Conservation (phyloP, 2,113 vertebrate species). For the Vidua chalybeata region DNA sequence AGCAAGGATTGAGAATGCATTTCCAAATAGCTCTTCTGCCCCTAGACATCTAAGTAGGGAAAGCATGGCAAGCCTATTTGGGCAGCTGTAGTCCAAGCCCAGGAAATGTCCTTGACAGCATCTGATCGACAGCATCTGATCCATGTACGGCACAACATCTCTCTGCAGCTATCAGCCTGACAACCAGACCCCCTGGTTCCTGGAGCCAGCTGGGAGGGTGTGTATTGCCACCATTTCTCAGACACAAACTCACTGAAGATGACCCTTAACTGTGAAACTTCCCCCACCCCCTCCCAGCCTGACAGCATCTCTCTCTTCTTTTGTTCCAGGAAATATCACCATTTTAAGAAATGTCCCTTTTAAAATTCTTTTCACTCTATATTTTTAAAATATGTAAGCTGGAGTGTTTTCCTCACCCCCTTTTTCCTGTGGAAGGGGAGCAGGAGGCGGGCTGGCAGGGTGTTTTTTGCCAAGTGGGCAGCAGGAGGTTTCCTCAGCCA, state of each 20-base stretch:
- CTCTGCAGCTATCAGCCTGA: neutral
- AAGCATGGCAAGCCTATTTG: fast-evolving
- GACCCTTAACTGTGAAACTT: neutral
- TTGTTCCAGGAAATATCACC: neutral
- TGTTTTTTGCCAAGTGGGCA: fast-evolving
- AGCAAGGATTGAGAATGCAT: neutral
- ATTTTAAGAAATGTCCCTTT: neutral
- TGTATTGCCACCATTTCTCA: fast-evolving
- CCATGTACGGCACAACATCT: no score
- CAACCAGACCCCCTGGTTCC: fast-evolving
- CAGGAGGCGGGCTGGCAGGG: neutral
- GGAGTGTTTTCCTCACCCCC: neutral
- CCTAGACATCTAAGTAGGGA: neutral
- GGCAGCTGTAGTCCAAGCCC: neutral
- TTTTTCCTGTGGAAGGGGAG: neutral
- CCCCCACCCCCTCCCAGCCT: fast-evolving
- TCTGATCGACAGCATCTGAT: no score
- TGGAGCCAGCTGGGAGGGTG: neutral
- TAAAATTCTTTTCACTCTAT: neutral
- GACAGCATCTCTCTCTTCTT: neutral
- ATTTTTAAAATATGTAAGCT: neutral
- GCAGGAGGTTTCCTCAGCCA: neutral
- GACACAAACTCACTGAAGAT: neutral
- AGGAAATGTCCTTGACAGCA: fast-evolving
- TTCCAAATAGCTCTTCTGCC: neutral